Evolutionary conservation across 2,888 invertebrate species (phyloP), one percentile per base, ranked within the genome.

Genomic region (Dorcus hopei): DNA sequence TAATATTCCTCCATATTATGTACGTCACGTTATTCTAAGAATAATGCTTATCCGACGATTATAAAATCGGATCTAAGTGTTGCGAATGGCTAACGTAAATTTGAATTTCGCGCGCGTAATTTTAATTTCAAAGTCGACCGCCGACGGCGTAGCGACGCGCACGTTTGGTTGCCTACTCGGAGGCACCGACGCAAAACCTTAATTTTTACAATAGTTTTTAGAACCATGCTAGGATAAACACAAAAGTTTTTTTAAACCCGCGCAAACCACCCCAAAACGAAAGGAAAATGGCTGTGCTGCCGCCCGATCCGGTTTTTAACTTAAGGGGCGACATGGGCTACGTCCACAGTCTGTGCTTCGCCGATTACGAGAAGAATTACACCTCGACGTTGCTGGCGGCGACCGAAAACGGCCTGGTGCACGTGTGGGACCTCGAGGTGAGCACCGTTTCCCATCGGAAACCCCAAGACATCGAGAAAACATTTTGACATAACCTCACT

Each of bases 361-460:
- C 87, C 74, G 81, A 81, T 75, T 65, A 68, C 47, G 65, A 66
- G 48, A 76, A 81, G 69, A 80, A 80, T 65, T 83, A 83, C 63
- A 82, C 82, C 68, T 82, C 83, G 64, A 84, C 86, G 72, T 80
- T 92, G 70, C 83, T 89, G 73, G 89, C 88, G 69, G 90, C 90
- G 60, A 87, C 89, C 38, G 84, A 87, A 73, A 86, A 84, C 74
- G 92, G 92, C 68, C 85, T 81, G 71, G 84, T 91, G 68, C 87
- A 88, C 77, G 83, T 89, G 73, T 92, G 90, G 89, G 88, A 91
- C 80, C 82, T 92, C 75, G 86, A 88, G 82, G 91, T 91, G 80
- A 74, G 70, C 66, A 58, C n/a, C n/a, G 49, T 40, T 43, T 52
- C 38, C 41, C 19, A 14, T 54, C n/a, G 11, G 19, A 52, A 26